These are phyloP conservation scores for Syngnathus typhle DNA, from an alignment of 2,113 vertebrate genomes.

Conservation along the genomic window DNA sequence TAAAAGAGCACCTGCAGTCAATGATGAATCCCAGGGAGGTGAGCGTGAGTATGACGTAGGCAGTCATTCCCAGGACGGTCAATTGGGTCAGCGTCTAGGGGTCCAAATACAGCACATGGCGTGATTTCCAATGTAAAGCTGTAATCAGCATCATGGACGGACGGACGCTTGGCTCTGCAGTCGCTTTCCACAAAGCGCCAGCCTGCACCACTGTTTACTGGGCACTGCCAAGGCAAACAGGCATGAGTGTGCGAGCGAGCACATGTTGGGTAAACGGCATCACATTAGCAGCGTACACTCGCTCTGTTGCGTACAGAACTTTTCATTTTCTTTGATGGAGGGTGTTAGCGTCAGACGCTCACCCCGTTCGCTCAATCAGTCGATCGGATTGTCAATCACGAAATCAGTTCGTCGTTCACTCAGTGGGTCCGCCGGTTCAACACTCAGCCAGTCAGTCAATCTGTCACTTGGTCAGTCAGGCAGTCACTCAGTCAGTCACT, in stretches of 20 bases:
- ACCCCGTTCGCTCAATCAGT: neutral
- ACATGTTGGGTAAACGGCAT: slow-evolving; percentile 10
- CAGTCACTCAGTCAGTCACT: neutral
- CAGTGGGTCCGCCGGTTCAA: neutral
- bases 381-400: neutral
- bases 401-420: neutral
- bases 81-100: slow-evolving; percentile 68
- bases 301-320: slow-evolving; percentile 1
- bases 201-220: slow-evolving; percentile 30
- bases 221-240: slow-evolving; percentile 49
- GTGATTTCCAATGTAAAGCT: slow-evolving; percentile 23
- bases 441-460: neutral
- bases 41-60: slow-evolving; percentile 82
- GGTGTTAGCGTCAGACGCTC: slow-evolving; percentile 39
- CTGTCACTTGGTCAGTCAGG: neutral
- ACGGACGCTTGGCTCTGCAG: slow-evolving; percentile 33
- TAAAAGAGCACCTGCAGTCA: slow-evolving; percentile 73
- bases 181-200: slow-evolving; percentile 26
- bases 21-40: slow-evolving; percentile 79
- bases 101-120: slow-evolving; percentile 9
- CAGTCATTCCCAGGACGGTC: slow-evolving; percentile 72
- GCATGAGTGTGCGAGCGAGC: slow-evolving; percentile 41
- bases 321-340: slow-evolving; percentile 29
- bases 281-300: slow-evolving; percentile 12
- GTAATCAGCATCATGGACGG: slow-evolving; percentile 39